phyloP scores from a whole-genome alignment of 2,797 vertebrate species.

The Picus viridis region DNA sequence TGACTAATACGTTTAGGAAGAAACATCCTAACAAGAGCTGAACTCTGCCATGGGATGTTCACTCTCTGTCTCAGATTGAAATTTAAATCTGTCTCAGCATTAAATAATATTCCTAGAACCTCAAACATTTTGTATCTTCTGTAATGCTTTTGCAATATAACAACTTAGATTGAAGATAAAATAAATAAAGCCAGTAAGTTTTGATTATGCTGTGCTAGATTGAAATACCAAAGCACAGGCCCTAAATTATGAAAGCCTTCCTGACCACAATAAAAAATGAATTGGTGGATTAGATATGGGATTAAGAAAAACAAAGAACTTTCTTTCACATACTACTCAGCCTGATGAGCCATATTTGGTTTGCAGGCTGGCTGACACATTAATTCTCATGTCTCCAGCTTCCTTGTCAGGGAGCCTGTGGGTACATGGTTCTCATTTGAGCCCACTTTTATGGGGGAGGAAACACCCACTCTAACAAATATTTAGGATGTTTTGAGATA shows the following conservation, averaged over 20 bases:
- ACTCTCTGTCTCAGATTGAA: not conserved
- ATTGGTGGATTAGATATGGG: not conserved
- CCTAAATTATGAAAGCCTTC: not conserved
- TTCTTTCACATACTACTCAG: not conserved
- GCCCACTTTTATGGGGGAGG: not conserved
- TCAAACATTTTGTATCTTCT: not conserved
- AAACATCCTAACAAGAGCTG: not conserved
- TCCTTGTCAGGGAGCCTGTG: not conserved
- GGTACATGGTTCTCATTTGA: constrained; percentile 5
- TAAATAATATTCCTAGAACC: not conserved
- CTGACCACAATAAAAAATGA: not conserved
- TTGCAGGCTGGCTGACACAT: not conserved
- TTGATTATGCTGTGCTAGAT: not conserved
- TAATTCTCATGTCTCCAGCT: not conserved
- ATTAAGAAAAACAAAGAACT: not conserved
- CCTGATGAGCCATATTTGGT: not conserved
- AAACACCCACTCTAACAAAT: not conserved
- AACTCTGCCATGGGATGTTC: not conserved
- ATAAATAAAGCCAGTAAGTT: not conserved
- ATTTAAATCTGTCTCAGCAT: too few species aligned
- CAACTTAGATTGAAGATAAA: not conserved
- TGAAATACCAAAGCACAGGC: not conserved
- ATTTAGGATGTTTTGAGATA: constrained; percentile 24
- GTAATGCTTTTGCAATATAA: not conserved
- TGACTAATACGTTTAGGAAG: not conserved